Evolutionary conservation across 2,888 invertebrate species (phyloP).

Genomic region (Craniophora ligustri): DNA sequence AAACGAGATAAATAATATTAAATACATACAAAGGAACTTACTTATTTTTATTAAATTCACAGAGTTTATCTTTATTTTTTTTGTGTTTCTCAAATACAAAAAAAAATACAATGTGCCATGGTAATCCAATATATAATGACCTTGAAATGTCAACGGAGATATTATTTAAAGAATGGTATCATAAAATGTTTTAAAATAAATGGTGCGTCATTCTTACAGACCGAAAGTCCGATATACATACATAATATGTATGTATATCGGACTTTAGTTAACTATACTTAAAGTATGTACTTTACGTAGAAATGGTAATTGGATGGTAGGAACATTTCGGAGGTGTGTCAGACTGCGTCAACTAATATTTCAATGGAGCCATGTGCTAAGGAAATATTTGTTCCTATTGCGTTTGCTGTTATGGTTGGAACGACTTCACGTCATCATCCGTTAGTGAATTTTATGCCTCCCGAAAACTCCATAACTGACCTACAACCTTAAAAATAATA

Average conservation of each 20-base stretch:
- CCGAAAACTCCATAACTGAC: too few species aligned
- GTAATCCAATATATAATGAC: conserved; percentile 26
- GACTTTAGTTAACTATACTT: too few species aligned
- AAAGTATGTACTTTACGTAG: conserved; percentile 21
- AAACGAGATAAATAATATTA: background rate
- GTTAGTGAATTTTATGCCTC: too few species aligned
- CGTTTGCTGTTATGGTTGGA: conserved; percentile 9
- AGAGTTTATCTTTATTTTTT: too few species aligned
- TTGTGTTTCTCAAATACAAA: too few species aligned
- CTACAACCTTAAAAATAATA: too few species aligned
- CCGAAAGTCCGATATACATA: conserved; percentile 23
- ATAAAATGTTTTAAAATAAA: conserved; percentile 44
- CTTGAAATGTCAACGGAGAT: conserved; percentile 50
- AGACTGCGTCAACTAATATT: conserved; percentile 45
- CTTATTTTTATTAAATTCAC: background rate
- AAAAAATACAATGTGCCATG: conserved; percentile 3
- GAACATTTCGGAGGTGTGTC: conserved; percentile 65
- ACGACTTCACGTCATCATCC: conserved; percentile 2
- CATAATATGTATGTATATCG: too few species aligned
- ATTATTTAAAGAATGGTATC: conserved; percentile 46
- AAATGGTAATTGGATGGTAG: conserved; percentile 8
- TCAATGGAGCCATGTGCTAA: conserved; percentile 22
- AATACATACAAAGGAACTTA: too few species aligned
- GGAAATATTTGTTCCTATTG: conserved; percentile 2
- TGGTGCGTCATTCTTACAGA: conserved; percentile 18